Evolutionary conservation across 2,797 vertebrate species (phyloP).

Genomic region (Ciconia nigra): DNA sequence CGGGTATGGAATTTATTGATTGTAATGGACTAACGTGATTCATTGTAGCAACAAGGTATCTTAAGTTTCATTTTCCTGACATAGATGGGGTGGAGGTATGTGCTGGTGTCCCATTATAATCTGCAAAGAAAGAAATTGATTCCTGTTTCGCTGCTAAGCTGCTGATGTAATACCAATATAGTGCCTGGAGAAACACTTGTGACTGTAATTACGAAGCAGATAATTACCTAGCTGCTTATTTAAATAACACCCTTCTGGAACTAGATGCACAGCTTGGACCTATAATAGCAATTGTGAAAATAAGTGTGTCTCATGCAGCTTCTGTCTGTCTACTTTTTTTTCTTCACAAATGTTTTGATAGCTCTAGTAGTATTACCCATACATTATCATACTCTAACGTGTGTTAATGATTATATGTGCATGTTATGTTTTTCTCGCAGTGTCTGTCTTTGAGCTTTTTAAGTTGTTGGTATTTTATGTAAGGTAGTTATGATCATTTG

Average conservation of each 20-base stretch:
- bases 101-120: neutral
- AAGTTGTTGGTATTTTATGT: neutral
- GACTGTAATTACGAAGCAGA: constrained; percentile 24
- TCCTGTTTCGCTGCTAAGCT: neutral
- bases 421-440: neutral
- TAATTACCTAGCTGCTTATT: constrained; percentile 62
- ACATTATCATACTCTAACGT: neutral
- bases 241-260: constrained; percentile 55
- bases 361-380: neutral
- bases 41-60: neutral
- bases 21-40: neutral
- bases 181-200: constrained; percentile 25
- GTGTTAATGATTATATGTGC: neutral
- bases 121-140: neutral
- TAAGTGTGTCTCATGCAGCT: neutral
- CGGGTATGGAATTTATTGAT: neutral
- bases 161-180: neutral
- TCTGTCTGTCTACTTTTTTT: neutral
- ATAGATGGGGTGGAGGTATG: neutral
- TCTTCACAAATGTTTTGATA: constrained; percentile 56
- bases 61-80: neutral
- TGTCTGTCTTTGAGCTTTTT: neutral
- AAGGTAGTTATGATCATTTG: rapidly evolving
- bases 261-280: neutral
- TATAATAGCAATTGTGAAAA: constrained; percentile 47